Evolutionary conservation across 1,140 invertebrate species (phyloP).

Genomic region (Hirudo medicinalis): DNA sequence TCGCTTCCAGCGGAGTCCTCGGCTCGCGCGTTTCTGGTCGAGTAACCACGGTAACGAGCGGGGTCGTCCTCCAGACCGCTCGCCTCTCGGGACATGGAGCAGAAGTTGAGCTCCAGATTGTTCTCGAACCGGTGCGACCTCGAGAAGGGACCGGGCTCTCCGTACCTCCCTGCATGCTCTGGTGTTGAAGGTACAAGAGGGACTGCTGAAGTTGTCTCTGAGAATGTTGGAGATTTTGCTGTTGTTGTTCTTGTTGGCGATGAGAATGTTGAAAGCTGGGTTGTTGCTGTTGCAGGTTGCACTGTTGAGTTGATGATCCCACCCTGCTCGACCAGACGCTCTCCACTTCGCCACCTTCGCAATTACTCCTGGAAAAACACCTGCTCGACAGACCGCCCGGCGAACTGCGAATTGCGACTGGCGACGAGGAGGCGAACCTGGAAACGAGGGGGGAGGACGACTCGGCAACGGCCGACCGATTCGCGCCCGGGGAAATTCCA

Average conservation of each 20-base stretch:
- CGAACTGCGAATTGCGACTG: neutral
- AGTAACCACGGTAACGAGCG: neutral
- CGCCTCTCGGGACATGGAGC: neutral
- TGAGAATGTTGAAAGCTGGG: neutral
- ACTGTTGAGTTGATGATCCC: no score
- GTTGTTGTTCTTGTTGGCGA: conserved; percentile 33
- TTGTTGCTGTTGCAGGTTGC: neutral
- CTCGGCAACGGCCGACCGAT: no score
- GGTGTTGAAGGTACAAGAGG: neutral
- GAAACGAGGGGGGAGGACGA: neutral
- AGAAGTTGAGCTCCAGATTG: neutral
- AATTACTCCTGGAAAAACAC: neutral
- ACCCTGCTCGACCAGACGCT: neutral
- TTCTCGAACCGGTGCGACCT: neutral
- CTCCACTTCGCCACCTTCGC: neutral
- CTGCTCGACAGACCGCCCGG: neutral
- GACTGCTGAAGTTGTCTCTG: conserved; percentile 65
- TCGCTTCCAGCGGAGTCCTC: no score
- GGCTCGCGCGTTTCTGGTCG: no score
- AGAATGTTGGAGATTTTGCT: conserved; percentile 50
- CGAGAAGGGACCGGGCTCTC: no score
- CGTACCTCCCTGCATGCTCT: neutral
- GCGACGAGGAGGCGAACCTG: neutral
- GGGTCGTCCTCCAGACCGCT: neutral
- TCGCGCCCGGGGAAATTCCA: no score